phyloP scores from a whole-genome alignment of 2,797 vertebrate genomes.

The Buceros bicornis region DNA sequence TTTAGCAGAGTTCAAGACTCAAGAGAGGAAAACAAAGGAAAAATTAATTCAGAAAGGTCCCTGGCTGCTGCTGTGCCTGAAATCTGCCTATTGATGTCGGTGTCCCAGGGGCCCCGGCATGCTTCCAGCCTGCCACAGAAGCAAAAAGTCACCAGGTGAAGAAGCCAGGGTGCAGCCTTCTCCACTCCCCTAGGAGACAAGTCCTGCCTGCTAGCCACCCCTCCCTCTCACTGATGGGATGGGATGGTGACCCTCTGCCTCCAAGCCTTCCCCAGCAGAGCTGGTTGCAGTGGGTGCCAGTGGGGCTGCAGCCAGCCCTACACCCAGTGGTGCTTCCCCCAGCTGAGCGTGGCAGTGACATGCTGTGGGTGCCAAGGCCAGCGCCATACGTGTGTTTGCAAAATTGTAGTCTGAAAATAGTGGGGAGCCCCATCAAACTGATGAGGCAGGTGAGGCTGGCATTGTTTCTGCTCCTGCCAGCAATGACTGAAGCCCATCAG shows the following conservation, averaged over 20 bases:
- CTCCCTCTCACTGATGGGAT: too few relatives aligned
- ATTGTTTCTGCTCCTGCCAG: rapidly evolving
- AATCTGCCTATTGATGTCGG: not conserved
- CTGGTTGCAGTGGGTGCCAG: rapidly evolving
- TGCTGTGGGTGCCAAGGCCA: rapidly evolving
- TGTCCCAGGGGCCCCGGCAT: rapidly evolving
- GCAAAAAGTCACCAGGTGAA: rapidly evolving
- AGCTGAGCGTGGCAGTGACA: rapidly evolving
- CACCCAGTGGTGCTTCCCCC: not conserved
- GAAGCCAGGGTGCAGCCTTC: not conserved
- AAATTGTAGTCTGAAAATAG: not conserved
- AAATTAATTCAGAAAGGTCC: constrained; percentile 13
- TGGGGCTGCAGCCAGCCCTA: rapidly evolving
- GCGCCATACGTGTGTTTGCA: rapidly evolving
- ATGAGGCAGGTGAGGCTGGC: rapidly evolving
- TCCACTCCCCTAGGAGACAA: not conserved
- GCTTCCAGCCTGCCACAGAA: not conserved
- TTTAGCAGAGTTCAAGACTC: not conserved
- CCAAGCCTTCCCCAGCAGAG: not conserved
- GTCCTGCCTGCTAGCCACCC: not conserved
- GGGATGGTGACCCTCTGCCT: not conserved
- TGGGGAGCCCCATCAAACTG: not conserved
- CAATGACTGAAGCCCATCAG: not conserved
- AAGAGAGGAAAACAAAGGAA: constrained; percentile 7
- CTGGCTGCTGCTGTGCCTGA: not conserved